These are phyloP conservation scores for Cynaeus angustus DNA, from an alignment of 2,888 invertebrate species.

Conservation along the genomic window DNA sequence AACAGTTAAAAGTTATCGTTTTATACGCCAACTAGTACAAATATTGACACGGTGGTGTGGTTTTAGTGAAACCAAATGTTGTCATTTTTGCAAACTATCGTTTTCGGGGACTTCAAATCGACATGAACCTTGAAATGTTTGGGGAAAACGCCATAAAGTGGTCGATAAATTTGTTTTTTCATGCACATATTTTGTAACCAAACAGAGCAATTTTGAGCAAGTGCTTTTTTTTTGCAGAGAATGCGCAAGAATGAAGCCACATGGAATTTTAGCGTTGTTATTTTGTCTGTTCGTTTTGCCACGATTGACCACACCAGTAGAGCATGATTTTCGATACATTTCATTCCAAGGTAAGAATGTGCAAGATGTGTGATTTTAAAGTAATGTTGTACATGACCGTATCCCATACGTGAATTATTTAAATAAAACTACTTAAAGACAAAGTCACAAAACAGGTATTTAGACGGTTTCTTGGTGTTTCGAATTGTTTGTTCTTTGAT, in stretches of 20 bases:
- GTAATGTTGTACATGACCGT: conserved; percentile 10
- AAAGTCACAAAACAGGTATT: not conserved
- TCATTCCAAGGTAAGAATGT: conserved; percentile 62
- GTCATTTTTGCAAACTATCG: not conserved
- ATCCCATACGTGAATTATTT: not conserved
- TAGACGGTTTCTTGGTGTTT: no score
- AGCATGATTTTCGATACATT: conserved; percentile 63
- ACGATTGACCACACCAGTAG: conserved; percentile 44
- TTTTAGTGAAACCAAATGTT: not conserved
- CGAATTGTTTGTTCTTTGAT: conserved; percentile 15
- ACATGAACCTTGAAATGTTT: conserved; percentile 4
- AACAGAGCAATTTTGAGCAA: no score
- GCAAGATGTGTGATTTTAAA: not conserved
- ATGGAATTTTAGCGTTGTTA: conserved; percentile 52
- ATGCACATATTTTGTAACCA: no score
- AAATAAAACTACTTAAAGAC: not conserved
- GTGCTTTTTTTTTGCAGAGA: conserved; percentile 57
- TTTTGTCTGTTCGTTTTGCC: conserved; percentile 51
- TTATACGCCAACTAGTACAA: not conserved
- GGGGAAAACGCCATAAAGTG: not conserved
- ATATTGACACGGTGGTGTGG: not conserved
- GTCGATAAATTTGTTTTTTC: not conserved
- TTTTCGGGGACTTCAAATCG: no score
- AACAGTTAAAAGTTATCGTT: no score
- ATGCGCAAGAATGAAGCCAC: conserved; percentile 58